A percentile compares a stretch with the other conserved stretches of the same genome.
Evolutionary conservation across 1,140 invertebrate genomes (phyloP).

Genomic region (Drosophila virilis): DNA sequence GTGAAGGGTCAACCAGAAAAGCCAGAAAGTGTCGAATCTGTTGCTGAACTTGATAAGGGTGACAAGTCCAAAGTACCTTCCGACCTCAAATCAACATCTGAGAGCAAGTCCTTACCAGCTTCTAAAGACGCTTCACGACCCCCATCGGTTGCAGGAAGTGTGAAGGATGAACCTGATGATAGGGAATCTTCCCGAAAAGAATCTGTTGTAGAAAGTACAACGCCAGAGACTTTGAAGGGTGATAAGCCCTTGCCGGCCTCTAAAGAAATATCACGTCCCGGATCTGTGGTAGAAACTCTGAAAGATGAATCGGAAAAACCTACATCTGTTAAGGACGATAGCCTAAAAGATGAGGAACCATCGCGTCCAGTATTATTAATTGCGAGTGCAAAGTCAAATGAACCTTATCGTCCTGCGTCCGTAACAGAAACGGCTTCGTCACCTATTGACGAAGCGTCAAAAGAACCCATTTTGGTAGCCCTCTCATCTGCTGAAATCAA

Average conservation of each 20-base stretch:
- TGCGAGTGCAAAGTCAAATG: slow-evolving; percentile 31
- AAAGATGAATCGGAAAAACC: slow-evolving; percentile 17
- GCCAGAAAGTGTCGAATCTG: slow-evolving; percentile 1
- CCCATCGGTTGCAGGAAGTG: slow-evolving; percentile 30
- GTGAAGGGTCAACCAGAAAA: slow-evolving; percentile 18
- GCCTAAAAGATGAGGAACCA: slow-evolving; percentile 47
- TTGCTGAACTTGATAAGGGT: neutral
- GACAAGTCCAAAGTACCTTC: slow-evolving; percentile 39
- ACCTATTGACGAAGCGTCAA: slow-evolving; percentile 65
- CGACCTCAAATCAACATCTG: slow-evolving; percentile 38
- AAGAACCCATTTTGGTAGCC: slow-evolving; percentile 26
- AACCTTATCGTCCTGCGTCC: slow-evolving; percentile 50
- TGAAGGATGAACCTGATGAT: slow-evolving; percentile 27
- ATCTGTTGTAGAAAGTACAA: slow-evolving; percentile 26
- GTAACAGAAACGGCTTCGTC: slow-evolving; percentile 65
- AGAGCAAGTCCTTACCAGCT: slow-evolving; percentile 22
- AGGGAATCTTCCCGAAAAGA: slow-evolving; percentile 28
- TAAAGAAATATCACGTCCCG: slow-evolving; percentile 42
- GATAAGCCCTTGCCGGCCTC: slow-evolving; percentile 35
- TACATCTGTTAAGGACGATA: slow-evolving; percentile 8
- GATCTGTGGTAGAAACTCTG: slow-evolving; percentile 43
- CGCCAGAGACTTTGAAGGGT: slow-evolving; percentile 9
- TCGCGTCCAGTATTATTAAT: slow-evolving; percentile 41
- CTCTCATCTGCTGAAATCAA: slow-evolving; percentile 26
- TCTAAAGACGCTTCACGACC: slow-evolving; percentile 41